Conservation (phyloP, 2,113 vertebrate genomes). For the Sapayoa aenigma region DNA sequence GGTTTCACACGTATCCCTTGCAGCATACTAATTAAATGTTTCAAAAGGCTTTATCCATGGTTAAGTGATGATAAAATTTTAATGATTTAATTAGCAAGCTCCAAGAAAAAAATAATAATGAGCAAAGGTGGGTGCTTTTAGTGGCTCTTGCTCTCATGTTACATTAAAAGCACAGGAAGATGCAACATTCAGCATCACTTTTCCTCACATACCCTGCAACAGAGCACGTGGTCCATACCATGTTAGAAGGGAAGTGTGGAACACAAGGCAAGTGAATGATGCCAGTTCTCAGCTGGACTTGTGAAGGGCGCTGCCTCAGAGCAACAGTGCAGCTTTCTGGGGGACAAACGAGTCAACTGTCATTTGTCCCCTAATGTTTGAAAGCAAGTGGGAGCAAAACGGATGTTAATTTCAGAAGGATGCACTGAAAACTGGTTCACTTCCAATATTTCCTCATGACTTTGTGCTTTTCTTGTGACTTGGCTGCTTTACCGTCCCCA, state of each 20-base stretch:
- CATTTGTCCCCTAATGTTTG: background rate
- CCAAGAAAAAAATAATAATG: slow-evolving; percentile 59
- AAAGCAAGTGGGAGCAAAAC: background rate
- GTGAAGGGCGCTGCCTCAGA: background rate
- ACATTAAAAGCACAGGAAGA: background rate
- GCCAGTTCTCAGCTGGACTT: background rate
- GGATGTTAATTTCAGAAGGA: background rate
- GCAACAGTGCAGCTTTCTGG: background rate
- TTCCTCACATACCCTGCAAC: background rate
- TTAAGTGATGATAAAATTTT: slow-evolving; percentile 80
- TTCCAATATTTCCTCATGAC: background rate
- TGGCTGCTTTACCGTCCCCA: background rate
- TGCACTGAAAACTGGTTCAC: background rate
- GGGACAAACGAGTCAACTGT: background rate
- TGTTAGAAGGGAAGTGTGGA: background rate
- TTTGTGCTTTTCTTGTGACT: background rate
- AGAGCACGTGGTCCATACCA: background rate
- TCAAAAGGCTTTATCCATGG: slow-evolving; percentile 73
- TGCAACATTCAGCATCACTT: background rate
- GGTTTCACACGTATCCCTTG: slow-evolving; percentile 29
- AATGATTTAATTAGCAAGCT: slow-evolving; percentile 80
- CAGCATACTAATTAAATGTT: slow-evolving; percentile 75
- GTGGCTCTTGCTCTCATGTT: background rate
- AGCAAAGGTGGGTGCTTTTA: slow-evolving; percentile 34
- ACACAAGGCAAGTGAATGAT: background rate